Conservation (phyloP, 2,888 invertebrate genomes). For the Laothoe populi region DNA sequence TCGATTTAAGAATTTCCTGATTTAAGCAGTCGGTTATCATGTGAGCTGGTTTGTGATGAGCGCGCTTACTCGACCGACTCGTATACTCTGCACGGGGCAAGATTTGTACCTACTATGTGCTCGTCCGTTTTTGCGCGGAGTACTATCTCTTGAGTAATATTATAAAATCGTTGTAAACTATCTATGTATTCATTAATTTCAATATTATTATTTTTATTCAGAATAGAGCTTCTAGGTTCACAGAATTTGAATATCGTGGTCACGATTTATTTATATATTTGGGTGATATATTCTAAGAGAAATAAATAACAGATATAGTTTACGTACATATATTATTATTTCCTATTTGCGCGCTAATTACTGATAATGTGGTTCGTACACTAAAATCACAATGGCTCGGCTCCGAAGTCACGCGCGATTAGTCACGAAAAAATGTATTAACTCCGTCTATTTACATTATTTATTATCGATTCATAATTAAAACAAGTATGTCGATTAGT, state of each 20-base stretch:
- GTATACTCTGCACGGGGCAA: no score
- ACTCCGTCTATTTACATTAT: slow-evolving; percentile 45
- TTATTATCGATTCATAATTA: slow-evolving; percentile 46
- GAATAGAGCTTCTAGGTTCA: background rate
- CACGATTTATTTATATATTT: slow-evolving; percentile 2
- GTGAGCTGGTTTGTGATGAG: no score
- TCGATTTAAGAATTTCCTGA: no score
- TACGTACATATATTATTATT: slow-evolving; percentile 37
- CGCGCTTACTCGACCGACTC: no score
- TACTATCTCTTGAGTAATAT: no score
- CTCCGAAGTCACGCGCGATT: slow-evolving; percentile 47
- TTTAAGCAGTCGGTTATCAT: no score
- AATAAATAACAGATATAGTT: slow-evolving; percentile 26
- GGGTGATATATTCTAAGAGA: slow-evolving; percentile 24
- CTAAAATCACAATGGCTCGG: slow-evolving; percentile 41
- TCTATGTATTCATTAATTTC: no score
- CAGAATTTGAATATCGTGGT: slow-evolving; percentile 4
- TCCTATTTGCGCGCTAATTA: slow-evolving; percentile 50
- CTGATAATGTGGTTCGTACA: slow-evolving; percentile 48
- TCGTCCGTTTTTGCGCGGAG: no score
- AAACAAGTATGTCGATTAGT: background rate
- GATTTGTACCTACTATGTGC: no score
- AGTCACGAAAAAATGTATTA: slow-evolving; percentile 55
- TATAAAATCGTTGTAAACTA: no score
- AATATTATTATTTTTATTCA: background rate